These are phyloP conservation scores for Caenorhabditis parvicauda DNA, from an alignment of 2,888 invertebrate genomes.

Conservation along the genomic window DNA sequence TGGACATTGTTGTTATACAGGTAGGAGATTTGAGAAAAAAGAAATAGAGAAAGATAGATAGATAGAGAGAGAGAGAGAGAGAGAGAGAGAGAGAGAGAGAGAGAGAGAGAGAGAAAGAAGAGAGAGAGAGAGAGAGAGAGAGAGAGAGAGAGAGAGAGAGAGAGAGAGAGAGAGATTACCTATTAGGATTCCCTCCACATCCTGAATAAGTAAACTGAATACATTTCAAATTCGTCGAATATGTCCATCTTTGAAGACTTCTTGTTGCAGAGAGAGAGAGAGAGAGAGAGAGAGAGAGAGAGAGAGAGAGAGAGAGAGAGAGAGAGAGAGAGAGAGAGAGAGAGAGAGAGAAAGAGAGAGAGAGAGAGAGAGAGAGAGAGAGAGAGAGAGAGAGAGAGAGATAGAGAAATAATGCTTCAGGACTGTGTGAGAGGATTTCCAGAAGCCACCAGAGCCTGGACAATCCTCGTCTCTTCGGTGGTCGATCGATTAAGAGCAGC, in stretches of 20 bases:
- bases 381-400: background rate
- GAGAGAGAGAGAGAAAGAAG: background rate
- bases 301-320: too few species aligned
- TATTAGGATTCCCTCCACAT: background rate
- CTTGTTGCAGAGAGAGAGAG: too few species aligned
- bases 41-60: too few species aligned
- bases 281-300: too few species aligned
- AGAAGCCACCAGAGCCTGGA: slow-evolving; percentile 57
- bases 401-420: slow-evolving; percentile 13
- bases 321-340: too few species aligned
- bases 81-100: background rate
- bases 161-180: background rate
- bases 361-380: background rate
- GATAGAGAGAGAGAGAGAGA: background rate
- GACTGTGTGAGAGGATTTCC: slow-evolving; percentile 57
- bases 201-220: too few species aligned
- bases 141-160: background rate
- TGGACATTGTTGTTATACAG: slow-evolving; percentile 57
- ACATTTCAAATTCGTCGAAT: too few species aligned
- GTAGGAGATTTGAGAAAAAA: slow-evolving; percentile 10
- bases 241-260: too few species aligned
- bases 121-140: background rate
- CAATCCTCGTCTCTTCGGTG: slow-evolving; percentile 51
- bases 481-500: slow-evolving; percentile 53
- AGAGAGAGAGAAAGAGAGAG: too few species aligned